Evolutionary conservation across 2,888 invertebrate genomes (phyloP).

Genomic region (Salticus scenicus): DNA sequence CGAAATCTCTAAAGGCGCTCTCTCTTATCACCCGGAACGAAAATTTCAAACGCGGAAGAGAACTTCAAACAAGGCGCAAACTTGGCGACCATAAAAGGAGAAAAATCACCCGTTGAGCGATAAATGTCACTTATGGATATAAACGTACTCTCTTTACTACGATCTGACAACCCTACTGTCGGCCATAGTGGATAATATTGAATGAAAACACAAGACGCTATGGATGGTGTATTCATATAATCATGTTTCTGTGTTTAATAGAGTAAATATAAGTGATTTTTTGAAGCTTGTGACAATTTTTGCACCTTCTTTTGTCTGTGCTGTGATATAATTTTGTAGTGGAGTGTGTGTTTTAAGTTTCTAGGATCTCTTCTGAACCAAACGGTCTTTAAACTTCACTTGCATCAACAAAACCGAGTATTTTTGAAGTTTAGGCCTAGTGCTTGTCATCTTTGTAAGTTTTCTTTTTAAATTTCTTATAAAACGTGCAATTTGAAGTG

Average conservation of each 20-base stretch:
- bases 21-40: background rate
- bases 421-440: constrained; percentile 48
- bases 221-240: constrained; percentile 46
- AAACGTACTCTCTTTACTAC: constrained; percentile 43
- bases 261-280: background rate
- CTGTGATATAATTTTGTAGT: constrained; percentile 5
- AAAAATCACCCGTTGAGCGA: background rate
- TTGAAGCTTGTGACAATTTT: constrained; percentile 27
- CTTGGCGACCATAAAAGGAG: constrained; percentile 3
- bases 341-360: constrained; percentile 3
- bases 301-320: constrained; percentile 15
- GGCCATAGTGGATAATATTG: constrained; percentile 59
- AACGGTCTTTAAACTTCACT: constrained; percentile 48
- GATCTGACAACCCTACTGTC: constrained; percentile 60
- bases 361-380: constrained; percentile 38
- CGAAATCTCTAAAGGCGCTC: background rate
- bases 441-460: constrained; percentile 56
- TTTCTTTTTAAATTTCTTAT: background rate
- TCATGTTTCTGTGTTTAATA: constrained; percentile 25
- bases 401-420: constrained; percentile 39
- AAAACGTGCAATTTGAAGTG: background rate
- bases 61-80: background rate
- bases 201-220: constrained; percentile 65
- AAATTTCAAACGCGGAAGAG: background rate
- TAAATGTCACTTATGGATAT: background rate